Conservation (phyloP, 2,113 vertebrate species). For the Callocephalon fimbriatum region DNA sequence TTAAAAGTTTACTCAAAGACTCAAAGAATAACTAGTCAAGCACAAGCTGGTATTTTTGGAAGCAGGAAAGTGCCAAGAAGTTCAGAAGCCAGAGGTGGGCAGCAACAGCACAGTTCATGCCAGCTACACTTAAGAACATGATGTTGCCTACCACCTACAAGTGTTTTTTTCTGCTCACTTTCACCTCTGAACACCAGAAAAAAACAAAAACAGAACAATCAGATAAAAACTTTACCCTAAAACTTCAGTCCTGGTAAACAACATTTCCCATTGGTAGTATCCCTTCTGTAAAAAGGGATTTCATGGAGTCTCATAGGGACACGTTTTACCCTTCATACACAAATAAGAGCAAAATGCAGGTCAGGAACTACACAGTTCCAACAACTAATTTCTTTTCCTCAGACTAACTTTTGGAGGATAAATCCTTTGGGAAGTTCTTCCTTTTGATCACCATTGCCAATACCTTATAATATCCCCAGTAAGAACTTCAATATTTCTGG, state of each 20-base stretch:
- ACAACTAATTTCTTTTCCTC: background rate
- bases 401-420: background rate
- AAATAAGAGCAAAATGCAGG: background rate
- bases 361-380: background rate
- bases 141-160: background rate
- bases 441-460: background rate
- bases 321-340: background rate
- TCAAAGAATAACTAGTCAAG: background rate
- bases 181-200: background rate
- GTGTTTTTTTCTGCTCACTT: background rate
- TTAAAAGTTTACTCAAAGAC: background rate
- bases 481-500: background rate
- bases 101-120: background rate
- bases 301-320: background rate
- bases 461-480: background rate
- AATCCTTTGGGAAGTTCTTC: background rate
- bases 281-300: background rate
- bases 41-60: background rate
- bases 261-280: background rate
- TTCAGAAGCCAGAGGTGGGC: background rate
- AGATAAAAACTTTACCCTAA: background rate
- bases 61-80: background rate
- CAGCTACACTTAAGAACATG: background rate
- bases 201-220: background rate
- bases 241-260: background rate